Percentiles rank a stretch among this genome's conserved stretches.
Evolutionary conservation across 2,797 vertebrate genomes (phyloP).

Genomic region (Adelosebastes latens): DNA sequence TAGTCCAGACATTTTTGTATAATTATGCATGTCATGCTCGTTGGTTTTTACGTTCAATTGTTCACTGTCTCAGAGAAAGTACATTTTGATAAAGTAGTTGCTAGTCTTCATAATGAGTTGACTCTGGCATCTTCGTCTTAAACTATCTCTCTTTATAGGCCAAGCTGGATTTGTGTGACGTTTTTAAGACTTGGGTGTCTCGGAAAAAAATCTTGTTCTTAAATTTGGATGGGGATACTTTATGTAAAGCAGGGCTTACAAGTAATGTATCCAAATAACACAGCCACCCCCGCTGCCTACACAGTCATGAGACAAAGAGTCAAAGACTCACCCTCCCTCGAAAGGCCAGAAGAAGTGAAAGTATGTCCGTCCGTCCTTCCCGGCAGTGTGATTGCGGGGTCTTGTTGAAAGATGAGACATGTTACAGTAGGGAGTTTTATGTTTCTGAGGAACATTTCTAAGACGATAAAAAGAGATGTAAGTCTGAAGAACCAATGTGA

Average conservation of each 20-base stretch:
- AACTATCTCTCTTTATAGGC: not conserved
- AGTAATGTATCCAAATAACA: not conserved
- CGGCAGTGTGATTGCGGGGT: not conserved
- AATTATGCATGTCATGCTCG: conserved; percentile 13
- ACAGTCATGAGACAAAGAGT: not conserved
- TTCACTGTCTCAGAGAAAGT: not conserved
- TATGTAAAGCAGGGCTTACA: not conserved
- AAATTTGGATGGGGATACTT: not conserved
- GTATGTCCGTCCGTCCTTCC: conserved; percentile 1
- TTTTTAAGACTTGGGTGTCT: not conserved
- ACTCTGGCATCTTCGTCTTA: not conserved
- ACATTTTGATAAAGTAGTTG: not conserved
- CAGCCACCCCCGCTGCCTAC: not conserved
- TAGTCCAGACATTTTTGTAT: conserved; percentile 25
- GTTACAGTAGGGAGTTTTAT: no score
- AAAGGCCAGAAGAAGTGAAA: conserved; percentile 25
- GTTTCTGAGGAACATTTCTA: not conserved
- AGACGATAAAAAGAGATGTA: not conserved
- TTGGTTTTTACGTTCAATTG: conserved; percentile 5
- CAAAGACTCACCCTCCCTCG: not conserved
- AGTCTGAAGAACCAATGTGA: not conserved
- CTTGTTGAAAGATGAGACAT: not conserved
- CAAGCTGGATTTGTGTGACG: not conserved
- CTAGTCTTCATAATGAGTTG: not conserved
- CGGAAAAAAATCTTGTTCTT: not conserved